Evolutionary conservation across 2,797 vertebrate species (phyloP).

Genomic region (Aselliscus stoliczkanus): DNA sequence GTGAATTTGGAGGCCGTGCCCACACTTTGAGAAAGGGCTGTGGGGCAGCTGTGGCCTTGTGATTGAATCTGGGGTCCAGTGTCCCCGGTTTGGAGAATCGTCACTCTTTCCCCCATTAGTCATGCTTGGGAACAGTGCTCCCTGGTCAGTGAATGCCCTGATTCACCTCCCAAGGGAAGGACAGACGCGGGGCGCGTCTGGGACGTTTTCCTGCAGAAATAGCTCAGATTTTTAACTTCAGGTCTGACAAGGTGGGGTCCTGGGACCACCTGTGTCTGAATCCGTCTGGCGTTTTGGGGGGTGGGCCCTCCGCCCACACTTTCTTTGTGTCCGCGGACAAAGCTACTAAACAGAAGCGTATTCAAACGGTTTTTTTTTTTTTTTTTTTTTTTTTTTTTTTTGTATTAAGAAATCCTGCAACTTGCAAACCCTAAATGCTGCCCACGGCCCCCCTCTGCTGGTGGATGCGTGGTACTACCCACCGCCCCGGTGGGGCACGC

Average conservation of each 20-base stretch:
- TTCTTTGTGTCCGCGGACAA: background rate
- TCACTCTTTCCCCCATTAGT: no score
- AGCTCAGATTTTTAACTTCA: background rate
- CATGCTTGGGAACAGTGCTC: no score
- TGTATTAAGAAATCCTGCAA: no score
- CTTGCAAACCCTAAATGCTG: background rate
- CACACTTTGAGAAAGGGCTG: background rate
- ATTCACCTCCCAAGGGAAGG: background rate
- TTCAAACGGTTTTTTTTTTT: accelerated
- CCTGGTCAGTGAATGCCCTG: accelerated
- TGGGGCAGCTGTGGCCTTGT: background rate
- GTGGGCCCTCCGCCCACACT: no score
- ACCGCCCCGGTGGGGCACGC: accelerated
- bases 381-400: background rate
- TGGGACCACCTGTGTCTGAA: accelerated
- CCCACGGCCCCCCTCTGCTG: background rate
- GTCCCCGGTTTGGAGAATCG: background rate
- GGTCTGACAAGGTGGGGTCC: background rate
- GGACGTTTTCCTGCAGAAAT: background rate
- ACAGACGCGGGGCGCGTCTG: background rate
- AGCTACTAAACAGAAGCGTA: no score
- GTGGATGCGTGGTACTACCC: accelerated
- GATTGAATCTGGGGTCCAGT: background rate
- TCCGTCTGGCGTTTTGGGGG: background rate
- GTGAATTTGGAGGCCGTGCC: no score